phyloP scores from a whole-genome alignment of 1,140 invertebrate genomes.

The Heliothis virescens region DNA sequence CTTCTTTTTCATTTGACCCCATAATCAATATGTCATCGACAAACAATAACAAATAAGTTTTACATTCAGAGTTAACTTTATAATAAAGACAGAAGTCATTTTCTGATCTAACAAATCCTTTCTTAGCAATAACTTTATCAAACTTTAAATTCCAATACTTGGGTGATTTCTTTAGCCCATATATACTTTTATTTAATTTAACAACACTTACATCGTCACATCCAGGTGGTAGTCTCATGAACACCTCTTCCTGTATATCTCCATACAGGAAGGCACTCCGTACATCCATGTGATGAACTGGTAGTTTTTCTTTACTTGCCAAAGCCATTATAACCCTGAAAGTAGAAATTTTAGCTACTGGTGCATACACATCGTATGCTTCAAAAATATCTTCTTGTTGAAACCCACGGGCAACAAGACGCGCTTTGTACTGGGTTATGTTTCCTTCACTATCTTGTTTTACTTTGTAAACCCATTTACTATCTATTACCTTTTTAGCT shows the following conservation, averaged over 20 bases:
- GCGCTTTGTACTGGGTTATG: conserved; percentile 7
- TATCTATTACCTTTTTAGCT: conserved; percentile 5
- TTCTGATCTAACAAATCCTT: conserved; percentile 12
- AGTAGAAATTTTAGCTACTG: conserved; percentile 18
- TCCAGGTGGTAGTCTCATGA: not conserved
- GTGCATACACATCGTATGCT: conserved; percentile 1
- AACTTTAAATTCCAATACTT: conserved; percentile 25
- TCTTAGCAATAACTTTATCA: not conserved
- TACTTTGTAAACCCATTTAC: conserved; percentile 21
- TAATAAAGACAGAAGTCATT: conserved; percentile 13
- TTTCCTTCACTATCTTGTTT: conserved; percentile 16
- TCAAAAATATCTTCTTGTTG: conserved; percentile 8
- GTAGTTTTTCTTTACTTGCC: conserved; percentile 2
- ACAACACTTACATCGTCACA: not conserved
- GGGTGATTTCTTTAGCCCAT: conserved; percentile 19
- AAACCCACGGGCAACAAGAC: conserved; percentile 11
- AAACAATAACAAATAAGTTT: conserved; percentile 12
- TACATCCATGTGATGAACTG: conserved; percentile 8
- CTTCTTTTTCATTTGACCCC: not conserved
- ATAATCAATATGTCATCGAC: conserved; percentile 29
- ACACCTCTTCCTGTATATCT: conserved; percentile 5
- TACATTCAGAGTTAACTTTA: not conserved
- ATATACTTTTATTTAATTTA: not conserved
- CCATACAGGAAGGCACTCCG: not conserved
- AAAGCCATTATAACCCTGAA: conserved; percentile 12